Evolutionary conservation across 2,113 vertebrate species (phyloP), one percentile per base, ranked within the genome.

Genomic region (Acanthisitta chloris): DNA sequence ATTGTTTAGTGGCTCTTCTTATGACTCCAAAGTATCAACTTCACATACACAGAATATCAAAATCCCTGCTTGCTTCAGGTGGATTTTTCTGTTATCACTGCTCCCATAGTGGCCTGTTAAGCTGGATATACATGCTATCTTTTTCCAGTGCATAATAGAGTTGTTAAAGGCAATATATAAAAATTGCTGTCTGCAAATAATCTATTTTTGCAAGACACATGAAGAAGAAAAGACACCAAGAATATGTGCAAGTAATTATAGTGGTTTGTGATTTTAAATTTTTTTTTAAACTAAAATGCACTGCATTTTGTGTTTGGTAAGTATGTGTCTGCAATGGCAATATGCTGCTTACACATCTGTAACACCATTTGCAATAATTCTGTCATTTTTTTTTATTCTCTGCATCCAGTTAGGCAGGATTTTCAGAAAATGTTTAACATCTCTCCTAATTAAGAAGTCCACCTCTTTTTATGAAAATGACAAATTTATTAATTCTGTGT

Each of bases 71-170:
- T 85, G 48, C 31, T 92, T 86, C 72, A 89, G 86, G 86, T 86
- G 34, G 26, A 84, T 92, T 82, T 72, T 84, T 45, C 49, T 82
- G 66, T 65, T 94, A 85, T 90, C 87, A 43, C 58, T 65, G 38
- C 8, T 96, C 42, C 87, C 90, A 88, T 66, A 87, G 81, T 66
- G 74, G 66, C 70, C 81, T 88, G 87, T 90, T 95, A 85, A 95
- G 34, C 31, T 80, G 79, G 58, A 94, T 95, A 92, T 90, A 91
- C 46, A 58, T 43, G 26, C 13, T 76, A 29, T 52, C 52, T 66
- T 87, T 78, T 95, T 34, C 86, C 38, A 70, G 52, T 65, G 49
- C 33, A 52, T 92, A 91, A 42, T 42, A 34, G 23, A 80, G 38
- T 52, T 87, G 48, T 79, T 92, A 91, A 87, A 85, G 29, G 11